Percentiles rank a stretch among this genome's conserved stretches.
phyloP scores from a whole-genome alignment of 2,113 vertebrate species.

The Sinocyclocheilus grahami region DNA sequence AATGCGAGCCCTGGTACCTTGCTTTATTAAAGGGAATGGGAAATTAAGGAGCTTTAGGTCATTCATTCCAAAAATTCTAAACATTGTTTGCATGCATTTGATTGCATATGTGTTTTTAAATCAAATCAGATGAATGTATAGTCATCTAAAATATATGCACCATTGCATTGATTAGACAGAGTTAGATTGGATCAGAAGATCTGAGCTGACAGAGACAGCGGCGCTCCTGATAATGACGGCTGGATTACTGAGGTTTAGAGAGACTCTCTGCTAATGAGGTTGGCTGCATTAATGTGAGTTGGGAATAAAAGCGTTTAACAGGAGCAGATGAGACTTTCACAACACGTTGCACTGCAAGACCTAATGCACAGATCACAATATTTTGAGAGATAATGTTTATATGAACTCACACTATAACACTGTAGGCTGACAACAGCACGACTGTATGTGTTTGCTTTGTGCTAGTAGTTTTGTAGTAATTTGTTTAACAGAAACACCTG shows the following conservation, averaged over 20 bases:
- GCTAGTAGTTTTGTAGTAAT: not conserved
- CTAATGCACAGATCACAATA: not conserved
- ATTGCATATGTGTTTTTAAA: not conserved
- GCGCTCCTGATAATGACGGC: not conserved
- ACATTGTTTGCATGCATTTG: not conserved
- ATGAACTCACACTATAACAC: not conserved
- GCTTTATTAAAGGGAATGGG: not conserved
- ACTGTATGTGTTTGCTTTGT: not conserved
- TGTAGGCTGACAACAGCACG: not conserved
- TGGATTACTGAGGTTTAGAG: not conserved
- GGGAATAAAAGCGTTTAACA: not conserved
- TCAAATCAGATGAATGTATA: not conserved
- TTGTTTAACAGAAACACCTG: not conserved
- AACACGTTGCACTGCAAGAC: not conserved
- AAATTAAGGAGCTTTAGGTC: not conserved
- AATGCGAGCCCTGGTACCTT: not conserved
- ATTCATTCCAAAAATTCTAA: not conserved
- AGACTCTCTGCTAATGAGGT: not conserved
- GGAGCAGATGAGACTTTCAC: not conserved
- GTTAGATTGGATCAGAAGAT: not conserved
- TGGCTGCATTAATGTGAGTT: not conserved
- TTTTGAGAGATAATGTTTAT: not conserved
- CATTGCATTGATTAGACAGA: not conserved
- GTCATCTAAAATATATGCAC: not conserved
- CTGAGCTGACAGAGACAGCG: not conserved